Conservation (phyloP, 2,888 invertebrate species). For the Ennomos erosarius region DNA sequence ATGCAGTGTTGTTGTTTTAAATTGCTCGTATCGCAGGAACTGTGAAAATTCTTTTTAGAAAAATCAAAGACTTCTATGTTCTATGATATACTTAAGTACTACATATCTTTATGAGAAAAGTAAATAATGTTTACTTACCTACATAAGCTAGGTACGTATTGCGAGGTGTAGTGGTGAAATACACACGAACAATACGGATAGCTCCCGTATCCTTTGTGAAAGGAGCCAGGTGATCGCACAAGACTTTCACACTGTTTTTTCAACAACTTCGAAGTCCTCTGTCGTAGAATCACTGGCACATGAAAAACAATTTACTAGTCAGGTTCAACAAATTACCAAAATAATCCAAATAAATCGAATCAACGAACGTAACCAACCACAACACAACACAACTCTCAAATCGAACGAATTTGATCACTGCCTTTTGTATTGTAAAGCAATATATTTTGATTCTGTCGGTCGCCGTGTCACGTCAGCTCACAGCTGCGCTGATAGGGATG, state of each 20-base stretch:
- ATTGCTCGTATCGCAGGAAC: too few relatives aligned
- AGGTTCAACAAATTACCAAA: constrained; percentile 57
- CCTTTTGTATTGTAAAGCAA: constrained; percentile 34
- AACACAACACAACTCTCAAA: constrained; percentile 52
- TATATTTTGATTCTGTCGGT: not conserved
- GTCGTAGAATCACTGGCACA: constrained; percentile 29
- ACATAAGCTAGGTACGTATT: constrained; percentile 65
- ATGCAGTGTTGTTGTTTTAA: too few relatives aligned
- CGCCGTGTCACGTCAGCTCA: too few relatives aligned
- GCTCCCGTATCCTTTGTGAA: constrained; percentile 72
- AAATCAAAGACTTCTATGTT: too few relatives aligned
- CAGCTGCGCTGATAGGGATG: too few relatives aligned
- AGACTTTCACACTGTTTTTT: constrained; percentile 46
- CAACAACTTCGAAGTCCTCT: constrained; percentile 35
- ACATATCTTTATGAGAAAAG: too few relatives aligned
- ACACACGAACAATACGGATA: constrained; percentile 48
- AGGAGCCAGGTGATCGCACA: constrained; percentile 56
- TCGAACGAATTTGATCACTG: constrained; percentile 51
- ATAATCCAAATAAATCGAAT: constrained; percentile 52
- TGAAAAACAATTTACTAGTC: constrained; percentile 49
- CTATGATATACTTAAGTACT: too few relatives aligned
- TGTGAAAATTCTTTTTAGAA: too few relatives aligned
- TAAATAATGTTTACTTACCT: too few relatives aligned
- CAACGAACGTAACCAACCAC: constrained; percentile 52
- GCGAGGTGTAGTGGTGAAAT: constrained; percentile 50